Evolutionary conservation across 2,797 vertebrate species (phyloP).

Genomic region (Caiman crocodilus): DNA sequence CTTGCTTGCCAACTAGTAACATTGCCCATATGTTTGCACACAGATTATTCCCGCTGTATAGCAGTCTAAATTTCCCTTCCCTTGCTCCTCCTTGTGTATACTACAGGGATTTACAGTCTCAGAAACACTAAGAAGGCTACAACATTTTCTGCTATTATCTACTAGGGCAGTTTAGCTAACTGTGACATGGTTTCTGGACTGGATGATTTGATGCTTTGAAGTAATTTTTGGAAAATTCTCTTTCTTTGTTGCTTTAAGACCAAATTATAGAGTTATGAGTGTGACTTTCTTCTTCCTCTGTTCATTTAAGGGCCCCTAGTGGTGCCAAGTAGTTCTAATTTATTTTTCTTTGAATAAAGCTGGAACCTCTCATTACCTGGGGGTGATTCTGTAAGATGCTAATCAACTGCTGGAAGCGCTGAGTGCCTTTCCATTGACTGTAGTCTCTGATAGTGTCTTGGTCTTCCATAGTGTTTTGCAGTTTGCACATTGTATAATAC

Average conservation of each 20-base stretch:
- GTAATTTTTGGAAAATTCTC: neutral
- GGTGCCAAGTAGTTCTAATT: neutral
- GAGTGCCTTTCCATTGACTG: neutral
- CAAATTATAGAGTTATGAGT: neutral
- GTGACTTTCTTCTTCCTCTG: neutral
- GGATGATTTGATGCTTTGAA: constrained; percentile 45
- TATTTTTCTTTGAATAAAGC: neutral
- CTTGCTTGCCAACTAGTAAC: neutral
- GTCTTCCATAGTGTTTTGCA: neutral
- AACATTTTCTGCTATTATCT: neutral
- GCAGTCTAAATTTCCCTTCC: neutral
- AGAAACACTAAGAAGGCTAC: neutral
- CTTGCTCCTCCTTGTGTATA: neutral
- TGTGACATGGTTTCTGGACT: neutral
- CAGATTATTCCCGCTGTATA: neutral
- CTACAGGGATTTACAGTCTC: neutral
- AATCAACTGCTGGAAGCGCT: neutral
- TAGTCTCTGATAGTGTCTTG: neutral
- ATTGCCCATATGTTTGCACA: neutral
- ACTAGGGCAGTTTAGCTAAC: neutral
- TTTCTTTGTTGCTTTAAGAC: constrained; percentile 5
- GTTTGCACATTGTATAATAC: neutral
- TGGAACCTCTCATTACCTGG: neutral
- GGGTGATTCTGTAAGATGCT: neutral
- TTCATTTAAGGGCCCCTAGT: neutral